Base-by-base conservation (phyloP, 1,140 invertebrate species). In the Mylabris phalerata region DNA sequence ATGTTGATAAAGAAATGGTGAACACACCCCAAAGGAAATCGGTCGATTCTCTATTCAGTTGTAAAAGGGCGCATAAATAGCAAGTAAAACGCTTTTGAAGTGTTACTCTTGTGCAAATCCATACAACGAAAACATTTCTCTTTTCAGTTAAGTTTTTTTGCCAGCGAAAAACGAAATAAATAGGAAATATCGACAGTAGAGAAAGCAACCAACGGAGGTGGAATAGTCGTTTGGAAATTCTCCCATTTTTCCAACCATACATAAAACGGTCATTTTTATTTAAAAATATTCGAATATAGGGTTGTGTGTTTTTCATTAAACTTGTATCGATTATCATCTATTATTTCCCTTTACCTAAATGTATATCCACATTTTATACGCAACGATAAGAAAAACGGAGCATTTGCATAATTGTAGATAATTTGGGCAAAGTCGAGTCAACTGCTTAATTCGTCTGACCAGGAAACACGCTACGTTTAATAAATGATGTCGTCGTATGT, bases 341-440 rank as follows among this genome's bases (percentile, higher is more conserved):
- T 32, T 32, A 5, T 32, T 32, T 32, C 32, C 7, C 4, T 7
- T 32, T 32, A 5, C 32, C 32, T 3, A 32, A 32, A 32, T 32
- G 32, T 32, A 7, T 19, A 19, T 19, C 19, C 19, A 19, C 1
- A 19, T 19, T 19, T 2, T 19, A 19, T 32, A 32, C 32, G 32
- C 32, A 32, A 45, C 51, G 51, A 54, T 54, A 54, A 54, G 43
- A 27, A 38, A 38, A 32, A 7, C 32, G 4, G 38, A 42, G 4
- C 26, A 54, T 54, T 54, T 54, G 51, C 51, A 54, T 54, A 54
- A 54, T 54, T 54, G 51, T 25, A 45, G 51, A 45, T 45, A 54
- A 54, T 54, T 54, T 38, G 51, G 51, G 51, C 24, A 27, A 44
- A 54, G 41, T 42, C 32, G 43, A 45, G 32, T 38, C 26, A 54